Evolutionary conservation across 2,797 vertebrate species (phyloP).

Genomic region (Sebastes reedi): DNA sequence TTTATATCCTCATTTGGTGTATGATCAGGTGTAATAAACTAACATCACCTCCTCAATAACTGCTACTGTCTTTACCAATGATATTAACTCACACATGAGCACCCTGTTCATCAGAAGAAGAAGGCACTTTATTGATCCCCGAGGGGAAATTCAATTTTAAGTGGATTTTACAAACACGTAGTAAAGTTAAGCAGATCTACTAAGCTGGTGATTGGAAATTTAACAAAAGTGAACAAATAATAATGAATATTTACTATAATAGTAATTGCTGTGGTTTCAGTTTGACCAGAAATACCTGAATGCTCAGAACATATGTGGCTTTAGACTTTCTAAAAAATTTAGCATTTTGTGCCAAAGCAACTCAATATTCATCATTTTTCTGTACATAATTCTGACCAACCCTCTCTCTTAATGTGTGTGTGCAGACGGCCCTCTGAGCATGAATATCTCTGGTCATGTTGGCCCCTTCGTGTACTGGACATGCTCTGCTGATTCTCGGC

Average conservation of each 20-base stretch:
- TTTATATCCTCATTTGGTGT: neutral
- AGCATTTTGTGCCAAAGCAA: neutral
- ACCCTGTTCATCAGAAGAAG: neutral
- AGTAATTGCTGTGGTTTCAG: neutral
- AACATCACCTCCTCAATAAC: neutral
- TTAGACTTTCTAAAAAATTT: neutral
- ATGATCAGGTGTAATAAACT: neutral
- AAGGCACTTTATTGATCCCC: no score
- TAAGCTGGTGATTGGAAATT: neutral
- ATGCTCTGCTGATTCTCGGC: slow-evolving; percentile 71
- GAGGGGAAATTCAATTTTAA: no score
- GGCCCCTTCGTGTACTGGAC: neutral
- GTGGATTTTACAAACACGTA: neutral
- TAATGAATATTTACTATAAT: neutral
- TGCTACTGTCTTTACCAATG: neutral
- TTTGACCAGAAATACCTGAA: neutral
- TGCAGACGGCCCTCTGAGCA: slow-evolving; percentile 76
- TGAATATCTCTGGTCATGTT: slow-evolving; percentile 50
- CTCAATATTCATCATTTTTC: neutral
- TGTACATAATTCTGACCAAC: neutral
- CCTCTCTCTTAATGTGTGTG: slow-evolving; percentile 8
- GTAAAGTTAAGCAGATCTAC: neutral
- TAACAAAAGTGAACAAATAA: neutral
- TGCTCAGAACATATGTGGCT: neutral
- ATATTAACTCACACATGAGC: neutral